Conservation (phyloP, 53 echinoderm and acorn worm genomes). For the Echinarachnius parma region DNA sequence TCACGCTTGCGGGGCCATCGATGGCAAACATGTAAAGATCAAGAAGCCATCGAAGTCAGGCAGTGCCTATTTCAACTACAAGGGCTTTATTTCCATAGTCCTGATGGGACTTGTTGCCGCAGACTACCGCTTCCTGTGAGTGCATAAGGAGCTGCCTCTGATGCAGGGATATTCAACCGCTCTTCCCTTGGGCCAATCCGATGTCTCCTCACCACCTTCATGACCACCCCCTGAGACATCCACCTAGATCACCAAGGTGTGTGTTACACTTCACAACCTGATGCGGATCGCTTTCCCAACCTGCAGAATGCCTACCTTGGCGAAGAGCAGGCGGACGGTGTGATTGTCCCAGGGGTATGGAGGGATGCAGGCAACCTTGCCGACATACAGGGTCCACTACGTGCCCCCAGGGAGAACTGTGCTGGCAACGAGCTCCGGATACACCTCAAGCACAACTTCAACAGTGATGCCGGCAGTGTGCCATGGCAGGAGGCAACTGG, state of each 20-base stretch:
- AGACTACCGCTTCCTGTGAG: too few species aligned
- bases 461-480: neutral
- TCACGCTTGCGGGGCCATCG: too few species aligned
- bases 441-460: neutral
- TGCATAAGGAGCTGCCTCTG: too few species aligned
- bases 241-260: neutral
- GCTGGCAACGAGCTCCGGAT: neutral
- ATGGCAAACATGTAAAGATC: too few species aligned
- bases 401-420: neutral
- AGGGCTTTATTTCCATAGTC: too few species aligned
- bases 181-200: too few species aligned
- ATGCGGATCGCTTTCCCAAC: neutral
- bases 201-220: neutral
- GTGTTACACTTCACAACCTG: neutral
- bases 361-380: neutral
- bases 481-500: conserved; percentile 7
- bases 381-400: neutral
- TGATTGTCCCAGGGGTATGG: neutral
- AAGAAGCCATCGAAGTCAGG: too few species aligned
- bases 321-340: neutral
- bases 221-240: neutral
- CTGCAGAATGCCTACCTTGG: neutral
- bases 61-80: too few species aligned
- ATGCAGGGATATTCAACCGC: too few species aligned
- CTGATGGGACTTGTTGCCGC: too few species aligned